Evolutionary conservation across 2,888 invertebrate genomes (phyloP), one percentile per base, ranked within the genome.

Genomic region (Microplitis deprimator): DNA sequence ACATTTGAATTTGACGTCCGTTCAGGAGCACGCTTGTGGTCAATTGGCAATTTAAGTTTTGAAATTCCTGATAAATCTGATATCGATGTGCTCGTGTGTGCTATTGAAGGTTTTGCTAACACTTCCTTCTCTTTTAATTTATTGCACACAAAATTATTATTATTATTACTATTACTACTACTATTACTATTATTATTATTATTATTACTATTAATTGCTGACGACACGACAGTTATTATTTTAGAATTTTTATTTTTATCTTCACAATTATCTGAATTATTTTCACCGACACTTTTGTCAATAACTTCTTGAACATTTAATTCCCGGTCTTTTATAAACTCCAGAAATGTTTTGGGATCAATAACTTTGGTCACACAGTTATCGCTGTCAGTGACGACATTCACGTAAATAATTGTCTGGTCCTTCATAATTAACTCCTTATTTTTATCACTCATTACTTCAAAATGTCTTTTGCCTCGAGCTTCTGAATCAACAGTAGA

Each of bases 81-180:
- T 50, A 87, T 82, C 0, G 86, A 87, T 0, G 87, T 86, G 68
- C 85, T 87, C 5, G 82, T 85, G 72, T 87, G 84, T 7, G 78
- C 81, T 1, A 86, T 84, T 1, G 84, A 85, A 6, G 87, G 87
- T 73, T 85, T 87, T 0, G 82, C 85, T 0, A 83, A 83, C 8
- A 87, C 82, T 76, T 86, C 84, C 3, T 84, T 83, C 77, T 88
- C 87, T 16, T 77, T 82, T 38, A 81, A 82, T 20, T 83, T 17
- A n/a, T 68, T 4, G 4, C 8, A 50, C 50, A 76, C 61, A 7
- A 76, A 67, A 50, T 50, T 50, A 50, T 50, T 50, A 50, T 50
- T 50, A 50, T 50, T 3, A 50, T 10, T 13, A 50, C 0, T 50
- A 50, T 13, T 41, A 41, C 8, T 41, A 41, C 10, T 1, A 50